Evolutionary conservation across 1,140 invertebrate genomes (phyloP).

Genomic region (Euglossa dilemma): DNA sequence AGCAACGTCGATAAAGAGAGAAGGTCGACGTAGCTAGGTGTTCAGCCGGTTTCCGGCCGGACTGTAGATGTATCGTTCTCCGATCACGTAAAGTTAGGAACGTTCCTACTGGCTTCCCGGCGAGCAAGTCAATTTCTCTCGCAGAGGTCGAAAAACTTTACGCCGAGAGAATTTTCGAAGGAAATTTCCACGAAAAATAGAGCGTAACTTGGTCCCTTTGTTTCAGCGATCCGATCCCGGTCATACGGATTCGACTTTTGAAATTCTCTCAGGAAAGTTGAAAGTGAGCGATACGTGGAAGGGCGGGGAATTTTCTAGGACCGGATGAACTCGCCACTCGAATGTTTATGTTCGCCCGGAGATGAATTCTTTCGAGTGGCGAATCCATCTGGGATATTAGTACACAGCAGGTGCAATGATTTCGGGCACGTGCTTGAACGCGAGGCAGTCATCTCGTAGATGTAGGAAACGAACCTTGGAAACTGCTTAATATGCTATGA

Average conservation of each 20-base stretch:
- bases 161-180: slow-evolving; percentile 9
- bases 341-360: not conserved
- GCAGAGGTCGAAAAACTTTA: not conserved
- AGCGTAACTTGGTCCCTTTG: not conserved
- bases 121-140: slow-evolving; percentile 35
- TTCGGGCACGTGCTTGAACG: slow-evolving; percentile 18
- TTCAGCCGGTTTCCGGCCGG: slow-evolving; percentile 40
- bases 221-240: slow-evolving; percentile 34
- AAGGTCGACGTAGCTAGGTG: slow-evolving; percentile 33
- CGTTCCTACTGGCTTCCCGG: slow-evolving; percentile 26
- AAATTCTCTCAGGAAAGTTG: not conserved
- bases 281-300: not conserved
- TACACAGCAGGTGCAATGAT: slow-evolving; percentile 20
- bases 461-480: slow-evolving; percentile 54
- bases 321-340: not conserved
- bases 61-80: slow-evolving; percentile 60
- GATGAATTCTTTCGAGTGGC: not conserved
- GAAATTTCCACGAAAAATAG: slow-evolving; percentile 37
- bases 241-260: not conserved
- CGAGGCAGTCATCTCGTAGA: not conserved
- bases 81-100: slow-evolving; percentile 64
- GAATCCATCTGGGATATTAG: not conserved
- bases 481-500: slow-evolving; percentile 71
- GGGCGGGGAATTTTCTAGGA: not conserved
- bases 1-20: slow-evolving; percentile 63